These are phyloP conservation scores for Aldrovandia affinis DNA, from an alignment of 2,797 vertebrate species.

Conservation along the genomic window DNA sequence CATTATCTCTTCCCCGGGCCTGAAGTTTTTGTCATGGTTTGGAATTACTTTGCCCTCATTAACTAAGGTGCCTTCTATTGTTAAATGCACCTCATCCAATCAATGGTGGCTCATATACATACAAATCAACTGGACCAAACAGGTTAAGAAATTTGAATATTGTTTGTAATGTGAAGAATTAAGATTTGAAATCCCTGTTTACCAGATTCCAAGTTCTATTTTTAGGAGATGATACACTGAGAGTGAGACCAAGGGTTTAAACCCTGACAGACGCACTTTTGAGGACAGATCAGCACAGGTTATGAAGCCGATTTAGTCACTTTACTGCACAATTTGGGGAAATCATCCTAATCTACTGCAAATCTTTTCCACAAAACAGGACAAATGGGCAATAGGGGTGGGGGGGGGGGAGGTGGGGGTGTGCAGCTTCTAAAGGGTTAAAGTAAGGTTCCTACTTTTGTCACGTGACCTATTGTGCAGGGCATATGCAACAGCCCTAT, in stretches of 20 bases:
- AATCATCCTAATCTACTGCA: background rate
- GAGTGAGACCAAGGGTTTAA: background rate
- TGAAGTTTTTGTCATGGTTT: background rate
- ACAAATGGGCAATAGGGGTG: constrained; percentile 35
- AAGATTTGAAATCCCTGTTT: background rate
- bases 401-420: background rate
- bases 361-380: background rate
- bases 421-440: constrained; percentile 68
- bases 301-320: background rate
- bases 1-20: background rate
- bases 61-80: background rate
- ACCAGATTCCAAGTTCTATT: background rate
- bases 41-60: background rate
- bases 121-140: background rate
- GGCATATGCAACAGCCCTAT: constrained; percentile 79
- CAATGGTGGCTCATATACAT: background rate
- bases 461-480: constrained; percentile 85
- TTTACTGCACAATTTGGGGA: background rate
- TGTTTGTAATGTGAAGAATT: background rate
- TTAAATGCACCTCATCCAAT: background rate
- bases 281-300: background rate
- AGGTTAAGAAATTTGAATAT: background rate
- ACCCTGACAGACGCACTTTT: background rate
- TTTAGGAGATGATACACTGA: background rate
- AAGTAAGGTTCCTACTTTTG: constrained; percentile 74